Conservation (phyloP, 2,797 vertebrate species). For the Clarias laeviceps region DNA sequence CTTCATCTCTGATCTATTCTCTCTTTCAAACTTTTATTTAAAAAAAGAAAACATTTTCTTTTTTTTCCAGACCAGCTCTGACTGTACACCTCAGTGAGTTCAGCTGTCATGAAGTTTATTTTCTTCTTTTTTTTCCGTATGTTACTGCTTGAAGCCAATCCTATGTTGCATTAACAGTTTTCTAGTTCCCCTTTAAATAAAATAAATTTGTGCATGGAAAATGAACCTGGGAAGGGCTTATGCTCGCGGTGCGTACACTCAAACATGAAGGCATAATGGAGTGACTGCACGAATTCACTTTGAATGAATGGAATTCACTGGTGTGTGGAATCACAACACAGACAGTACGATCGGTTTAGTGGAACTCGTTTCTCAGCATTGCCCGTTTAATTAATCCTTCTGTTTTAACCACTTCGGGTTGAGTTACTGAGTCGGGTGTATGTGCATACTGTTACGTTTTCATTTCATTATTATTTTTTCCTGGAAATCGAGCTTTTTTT, state of each 20-base stretch:
- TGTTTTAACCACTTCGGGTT: neutral
- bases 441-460: slow-evolving; percentile 58
- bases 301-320: slow-evolving; percentile 24
- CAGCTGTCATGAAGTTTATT: neutral
- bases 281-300: slow-evolving; percentile 42
- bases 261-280: slow-evolving; percentile 42
- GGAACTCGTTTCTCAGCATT: slow-evolving; percentile 26
- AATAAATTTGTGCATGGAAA: neutral
- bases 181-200: slow-evolving; percentile 4
- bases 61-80: neutral
- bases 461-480: slow-evolving; percentile 37
- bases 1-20: slow-evolving; percentile 13
- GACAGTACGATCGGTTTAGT: neutral
- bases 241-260: slow-evolving; percentile 57
- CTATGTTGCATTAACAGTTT: slow-evolving; percentile 12
- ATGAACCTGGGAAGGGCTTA: slow-evolving; percentile 40
- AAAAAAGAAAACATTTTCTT: neutral
- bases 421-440: slow-evolving; percentile 54
- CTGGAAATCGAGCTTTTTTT: slow-evolving; percentile 12
- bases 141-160: neutral
- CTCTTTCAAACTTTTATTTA: neutral
- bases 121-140: neutral
- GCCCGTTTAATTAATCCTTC: slow-evolving; percentile 14
- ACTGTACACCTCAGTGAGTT: neutral
- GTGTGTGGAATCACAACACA: slow-evolving; percentile 21